Evolutionary conservation across 2,113 vertebrate genomes (phyloP).

Genomic region (Syngnathus typhle): DNA sequence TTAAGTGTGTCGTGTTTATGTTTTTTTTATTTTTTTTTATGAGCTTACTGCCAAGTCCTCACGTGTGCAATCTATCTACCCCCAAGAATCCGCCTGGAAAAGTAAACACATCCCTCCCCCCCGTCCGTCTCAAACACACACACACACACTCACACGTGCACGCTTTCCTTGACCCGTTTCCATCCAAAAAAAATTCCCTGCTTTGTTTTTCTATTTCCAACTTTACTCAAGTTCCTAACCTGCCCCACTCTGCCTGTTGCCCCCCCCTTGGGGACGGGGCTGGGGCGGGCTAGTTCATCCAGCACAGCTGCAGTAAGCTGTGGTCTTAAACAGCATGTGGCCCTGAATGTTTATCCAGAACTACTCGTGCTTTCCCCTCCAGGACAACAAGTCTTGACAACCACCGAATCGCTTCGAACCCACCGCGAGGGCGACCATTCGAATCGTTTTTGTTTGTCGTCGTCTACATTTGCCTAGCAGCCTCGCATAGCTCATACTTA

Average conservation of each 20-base stretch:
- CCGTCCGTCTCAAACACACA: conserved; percentile 7
- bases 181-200: too few relatives aligned
- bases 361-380: background rate
- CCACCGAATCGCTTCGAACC: background rate
- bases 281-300: background rate
- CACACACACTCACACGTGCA: background rate
- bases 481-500: background rate
- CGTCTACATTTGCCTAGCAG: background rate
- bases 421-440: background rate
- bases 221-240: conserved; percentile 10
- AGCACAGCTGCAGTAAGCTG: conserved; percentile 40
- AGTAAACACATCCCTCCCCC: conserved; percentile 34
- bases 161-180: conserved; percentile 13
- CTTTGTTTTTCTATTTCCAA: background rate
- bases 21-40: conserved; percentile 11
- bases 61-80: conserved; percentile 45
- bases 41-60: conserved; percentile 45
- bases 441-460: background rate
- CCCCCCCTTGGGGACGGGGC: background rate
- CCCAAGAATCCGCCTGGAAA: conserved; percentile 31
- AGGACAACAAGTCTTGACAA: background rate
- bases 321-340: conserved; percentile 28
- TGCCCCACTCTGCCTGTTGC: conserved; percentile 2
- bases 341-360: conserved; percentile 14
- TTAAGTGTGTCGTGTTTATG: conserved; percentile 21